A percentile compares a stretch with the other conserved stretches of the same genome.
phyloP scores from a whole-genome alignment of 1,140 invertebrate species.

The Muscidifurax raptorellus region DNA sequence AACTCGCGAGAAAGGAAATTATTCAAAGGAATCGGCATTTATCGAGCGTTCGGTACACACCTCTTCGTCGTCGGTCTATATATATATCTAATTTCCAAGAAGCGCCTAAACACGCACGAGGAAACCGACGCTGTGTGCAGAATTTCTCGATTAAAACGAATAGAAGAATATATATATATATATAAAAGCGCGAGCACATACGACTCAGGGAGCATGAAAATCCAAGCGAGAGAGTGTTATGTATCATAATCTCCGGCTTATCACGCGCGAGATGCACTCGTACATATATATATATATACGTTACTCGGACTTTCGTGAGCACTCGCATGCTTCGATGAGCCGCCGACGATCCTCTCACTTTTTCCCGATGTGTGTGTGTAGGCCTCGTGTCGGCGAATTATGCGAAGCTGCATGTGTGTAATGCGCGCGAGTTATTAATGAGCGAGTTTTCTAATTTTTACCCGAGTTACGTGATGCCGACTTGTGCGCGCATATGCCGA shows the following conservation, averaged over 20 bases:
- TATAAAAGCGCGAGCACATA: background rate
- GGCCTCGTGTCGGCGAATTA: background rate
- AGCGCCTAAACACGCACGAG: background rate
- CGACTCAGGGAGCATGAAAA: conserved; percentile 14
- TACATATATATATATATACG: background rate
- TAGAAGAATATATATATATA: background rate
- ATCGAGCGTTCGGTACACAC: background rate
- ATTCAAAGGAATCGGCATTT: background rate
- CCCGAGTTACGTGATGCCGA: background rate
- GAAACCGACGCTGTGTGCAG: background rate
- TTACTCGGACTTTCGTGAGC: background rate
- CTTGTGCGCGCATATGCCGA: background rate
- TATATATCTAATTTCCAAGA: background rate
- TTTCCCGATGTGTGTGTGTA: background rate
- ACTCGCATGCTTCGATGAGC: background rate
- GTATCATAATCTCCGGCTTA: conserved; percentile 45
- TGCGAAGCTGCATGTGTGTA: background rate
- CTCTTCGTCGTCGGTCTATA: background rate
- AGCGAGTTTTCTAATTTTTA: conserved; percentile 39
- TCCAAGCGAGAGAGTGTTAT: conserved; percentile 23
- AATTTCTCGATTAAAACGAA: background rate
- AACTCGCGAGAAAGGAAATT: background rate
- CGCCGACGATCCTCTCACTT: conserved; percentile 11
- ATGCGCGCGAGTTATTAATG: background rate
- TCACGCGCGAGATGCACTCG: conserved; percentile 35